Conservation (phyloP, 1,140 invertebrate genomes). For the Teleogryllus occipitalis region DNA sequence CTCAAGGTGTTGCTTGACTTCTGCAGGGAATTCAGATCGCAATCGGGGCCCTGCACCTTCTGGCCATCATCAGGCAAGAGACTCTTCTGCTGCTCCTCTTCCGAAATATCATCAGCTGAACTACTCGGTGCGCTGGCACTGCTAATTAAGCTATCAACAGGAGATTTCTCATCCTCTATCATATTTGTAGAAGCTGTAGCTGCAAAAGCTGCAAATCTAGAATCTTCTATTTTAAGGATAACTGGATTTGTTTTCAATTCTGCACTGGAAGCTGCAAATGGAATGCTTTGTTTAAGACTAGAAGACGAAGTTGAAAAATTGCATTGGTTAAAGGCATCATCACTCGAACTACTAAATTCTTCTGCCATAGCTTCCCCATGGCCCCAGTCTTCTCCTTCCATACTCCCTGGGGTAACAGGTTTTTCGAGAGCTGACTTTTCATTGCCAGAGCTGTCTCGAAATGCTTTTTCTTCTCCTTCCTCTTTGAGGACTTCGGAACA, state of each 20-base stretch:
- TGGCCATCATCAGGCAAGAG: not conserved
- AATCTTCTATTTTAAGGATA: slow-evolving; percentile 56
- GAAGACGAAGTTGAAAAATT: slow-evolving; percentile 11
- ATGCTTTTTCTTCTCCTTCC: slow-evolving; percentile 36
- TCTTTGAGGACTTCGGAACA: slow-evolving; percentile 41
- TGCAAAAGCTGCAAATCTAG: slow-evolving; percentile 65
- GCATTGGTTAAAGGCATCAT: not conserved
- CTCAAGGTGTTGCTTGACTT: not conserved
- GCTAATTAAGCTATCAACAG: slow-evolving; percentile 22
- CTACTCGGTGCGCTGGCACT: slow-evolving; percentile 13
- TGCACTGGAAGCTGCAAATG: not conserved
- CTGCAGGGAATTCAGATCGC: not conserved
- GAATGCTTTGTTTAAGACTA: not conserved
- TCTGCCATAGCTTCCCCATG: slow-evolving; percentile 59
- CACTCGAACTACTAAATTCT: slow-evolving; percentile 33
- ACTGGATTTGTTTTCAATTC: slow-evolving; percentile 28
- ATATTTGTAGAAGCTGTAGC: slow-evolving; percentile 41
- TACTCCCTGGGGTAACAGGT: slow-evolving; percentile 4
- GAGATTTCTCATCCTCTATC: slow-evolving; percentile 22
- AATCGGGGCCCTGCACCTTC: not conserved
- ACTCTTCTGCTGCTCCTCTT: not conserved
- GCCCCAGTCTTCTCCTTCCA: slow-evolving; percentile 37
- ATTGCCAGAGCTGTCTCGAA: slow-evolving; percentile 38
- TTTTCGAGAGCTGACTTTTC: slow-evolving; percentile 33
- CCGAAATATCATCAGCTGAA: slow-evolving; percentile 2